These are phyloP conservation scores for Ophion ellenae DNA, from an alignment of 2,888 invertebrate genomes.

Conservation along the genomic window DNA sequence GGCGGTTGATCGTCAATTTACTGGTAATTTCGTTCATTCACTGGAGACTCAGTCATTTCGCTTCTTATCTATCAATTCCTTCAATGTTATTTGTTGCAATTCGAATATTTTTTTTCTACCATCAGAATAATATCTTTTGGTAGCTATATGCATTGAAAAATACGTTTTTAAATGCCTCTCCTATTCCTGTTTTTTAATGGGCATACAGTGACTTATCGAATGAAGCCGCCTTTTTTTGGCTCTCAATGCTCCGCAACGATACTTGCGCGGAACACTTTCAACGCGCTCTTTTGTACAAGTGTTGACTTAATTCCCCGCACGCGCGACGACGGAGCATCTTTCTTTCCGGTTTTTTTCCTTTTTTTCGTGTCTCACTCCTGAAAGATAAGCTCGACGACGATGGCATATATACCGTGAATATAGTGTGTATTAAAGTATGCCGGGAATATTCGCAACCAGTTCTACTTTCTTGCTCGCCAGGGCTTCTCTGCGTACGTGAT, in stretches of 20 bases:
- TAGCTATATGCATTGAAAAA: no score
- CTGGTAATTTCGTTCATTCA: no score
- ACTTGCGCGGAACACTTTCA: constrained; percentile 22
- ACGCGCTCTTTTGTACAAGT: constrained; percentile 29
- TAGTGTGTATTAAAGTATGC: constrained; percentile 54
- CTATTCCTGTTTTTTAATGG: no score
- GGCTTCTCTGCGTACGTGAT: constrained; percentile 52
- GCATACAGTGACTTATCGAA: no score
- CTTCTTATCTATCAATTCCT: no score
- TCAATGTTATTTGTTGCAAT: no score
- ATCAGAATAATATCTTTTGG: no score
- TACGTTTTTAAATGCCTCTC: no score
- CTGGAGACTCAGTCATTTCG: no score
- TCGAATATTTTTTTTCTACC: no score
- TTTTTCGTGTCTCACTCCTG: constrained; percentile 7
- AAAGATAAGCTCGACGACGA: constrained; percentile 53
- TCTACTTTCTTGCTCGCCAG: constrained; percentile 30
- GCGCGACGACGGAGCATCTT: constrained; percentile 33
- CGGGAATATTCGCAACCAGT: constrained; percentile 58
- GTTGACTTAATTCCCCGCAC: constrained; percentile 48
- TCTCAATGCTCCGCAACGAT: constrained; percentile 4
- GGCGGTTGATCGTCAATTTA: no score
- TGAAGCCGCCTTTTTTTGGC: no score
- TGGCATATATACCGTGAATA: constrained; percentile 45
- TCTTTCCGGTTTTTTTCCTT: constrained; percentile 12